A percentile compares a stretch with the other conserved stretches of the same genome.
phyloP scores from a whole-genome alignment of 2,888 invertebrate genomes.

The Stenchaetothrips biformis region DNA sequence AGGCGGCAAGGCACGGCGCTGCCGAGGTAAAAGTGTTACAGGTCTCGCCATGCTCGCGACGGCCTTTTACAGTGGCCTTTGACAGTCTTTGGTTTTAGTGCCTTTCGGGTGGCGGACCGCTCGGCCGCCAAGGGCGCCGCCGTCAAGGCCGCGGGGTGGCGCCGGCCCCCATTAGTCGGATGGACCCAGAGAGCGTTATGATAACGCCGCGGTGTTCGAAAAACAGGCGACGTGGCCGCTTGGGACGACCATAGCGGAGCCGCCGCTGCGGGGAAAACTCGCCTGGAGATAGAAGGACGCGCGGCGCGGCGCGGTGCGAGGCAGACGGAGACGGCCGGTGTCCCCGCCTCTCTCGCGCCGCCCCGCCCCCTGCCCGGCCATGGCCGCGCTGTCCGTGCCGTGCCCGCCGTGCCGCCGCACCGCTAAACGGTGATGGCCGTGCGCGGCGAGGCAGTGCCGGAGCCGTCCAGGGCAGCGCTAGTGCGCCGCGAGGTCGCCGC shows the following conservation, averaged over 20 bases:
- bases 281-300: no score
- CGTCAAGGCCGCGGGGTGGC: background rate
- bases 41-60: no score
- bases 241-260: no score
- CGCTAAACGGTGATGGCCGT: background rate
- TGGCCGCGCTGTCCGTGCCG: background rate
- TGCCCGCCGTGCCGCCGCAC: background rate
- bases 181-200: no score
- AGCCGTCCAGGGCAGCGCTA: background rate
- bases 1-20: background rate
- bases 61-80: no score
- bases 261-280: no score
- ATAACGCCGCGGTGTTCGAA: no score
- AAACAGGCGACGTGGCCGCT: no score
- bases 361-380: background rate
- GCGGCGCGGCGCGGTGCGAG: background rate
- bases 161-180: no score
- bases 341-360: background rate
- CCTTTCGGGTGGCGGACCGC: no score
- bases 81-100: no score
- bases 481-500: background rate
- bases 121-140: background rate
- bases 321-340: background rate
- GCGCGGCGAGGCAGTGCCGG: no score
- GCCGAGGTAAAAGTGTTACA: background rate